Conservation (phyloP, 2,113 vertebrate species). For the Megaptera novaeangliae region DNA sequence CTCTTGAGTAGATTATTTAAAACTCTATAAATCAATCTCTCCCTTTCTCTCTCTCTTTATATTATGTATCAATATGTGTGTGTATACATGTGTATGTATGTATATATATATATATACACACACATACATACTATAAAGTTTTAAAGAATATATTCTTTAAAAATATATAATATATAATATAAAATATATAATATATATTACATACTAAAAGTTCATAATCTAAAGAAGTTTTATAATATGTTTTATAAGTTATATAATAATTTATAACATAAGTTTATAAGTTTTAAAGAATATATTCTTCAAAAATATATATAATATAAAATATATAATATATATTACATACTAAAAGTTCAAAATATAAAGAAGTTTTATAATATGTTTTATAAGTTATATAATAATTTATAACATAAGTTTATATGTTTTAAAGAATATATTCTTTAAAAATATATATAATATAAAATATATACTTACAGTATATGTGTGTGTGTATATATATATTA, state of each 20-base stretch:
- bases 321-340: not conserved
- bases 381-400: not conserved
- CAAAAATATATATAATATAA: not conserved
- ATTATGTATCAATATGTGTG: not conserved
- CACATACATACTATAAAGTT: not conserved
- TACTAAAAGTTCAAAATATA: not conserved
- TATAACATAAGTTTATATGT: not conserved
- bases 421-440: not conserved
- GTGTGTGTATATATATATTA: not conserved
- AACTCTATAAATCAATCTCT: not conserved
- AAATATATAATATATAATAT: not conserved
- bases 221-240: not conserved
- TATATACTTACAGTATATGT: not conserved
- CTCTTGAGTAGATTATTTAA: not conserved
- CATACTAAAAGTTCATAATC: not conserved
- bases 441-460: not conserved
- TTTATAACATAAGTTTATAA: too few species aligned
- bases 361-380: not conserved
- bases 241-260: not conserved
- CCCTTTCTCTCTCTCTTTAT: not conserved
- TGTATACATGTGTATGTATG: accelerated
- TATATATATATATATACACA: not conserved
- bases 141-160: not conserved
- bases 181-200: not conserved
- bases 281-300: not conserved